Conservation (phyloP, 1,140 invertebrate species). For the Calephelis nemesis region DNA sequence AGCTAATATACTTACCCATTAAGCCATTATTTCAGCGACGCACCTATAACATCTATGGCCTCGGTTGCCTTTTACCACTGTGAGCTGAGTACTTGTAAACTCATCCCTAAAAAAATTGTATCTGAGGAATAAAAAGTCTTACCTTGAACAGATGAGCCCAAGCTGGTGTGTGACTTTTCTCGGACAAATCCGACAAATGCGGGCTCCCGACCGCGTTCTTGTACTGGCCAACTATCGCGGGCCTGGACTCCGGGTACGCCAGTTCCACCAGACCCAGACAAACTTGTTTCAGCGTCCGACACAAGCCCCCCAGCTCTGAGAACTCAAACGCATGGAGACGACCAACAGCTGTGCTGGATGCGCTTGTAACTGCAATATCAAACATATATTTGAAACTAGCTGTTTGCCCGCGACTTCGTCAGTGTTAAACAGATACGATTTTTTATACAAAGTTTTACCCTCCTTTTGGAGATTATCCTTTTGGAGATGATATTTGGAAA, state of each 20-base stretch:
- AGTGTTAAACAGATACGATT: no score
- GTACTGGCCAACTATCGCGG: constrained; percentile 51
- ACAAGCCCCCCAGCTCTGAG: constrained; percentile 83
- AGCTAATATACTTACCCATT: no score
- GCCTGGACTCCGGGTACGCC: constrained; percentile 91
- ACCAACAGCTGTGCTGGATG: constrained; percentile 26
- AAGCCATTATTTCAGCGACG: no score
- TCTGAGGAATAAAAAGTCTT: not conserved
- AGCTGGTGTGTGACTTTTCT: constrained; percentile 63
- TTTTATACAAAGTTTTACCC: no score
- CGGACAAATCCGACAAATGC: constrained; percentile 30
- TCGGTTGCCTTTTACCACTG: no score
- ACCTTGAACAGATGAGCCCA: constrained; percentile 84
- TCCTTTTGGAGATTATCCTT: no score
- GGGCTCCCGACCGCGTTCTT: constrained; percentile 42
- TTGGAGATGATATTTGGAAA: no score
- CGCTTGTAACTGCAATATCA: constrained; percentile 33
- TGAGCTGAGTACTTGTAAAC: no score
- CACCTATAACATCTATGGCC: no score
- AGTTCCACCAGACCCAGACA: constrained; percentile 94
- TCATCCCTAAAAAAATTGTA: no score
- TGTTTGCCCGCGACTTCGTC: no score
- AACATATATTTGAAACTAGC: not conserved
- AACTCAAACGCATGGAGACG: constrained; percentile 82
- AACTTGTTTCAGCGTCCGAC: constrained; percentile 87